Base-by-base conservation (phyloP, 2,888 invertebrate genomes). In the Margaritifera margaritifera region DNA sequence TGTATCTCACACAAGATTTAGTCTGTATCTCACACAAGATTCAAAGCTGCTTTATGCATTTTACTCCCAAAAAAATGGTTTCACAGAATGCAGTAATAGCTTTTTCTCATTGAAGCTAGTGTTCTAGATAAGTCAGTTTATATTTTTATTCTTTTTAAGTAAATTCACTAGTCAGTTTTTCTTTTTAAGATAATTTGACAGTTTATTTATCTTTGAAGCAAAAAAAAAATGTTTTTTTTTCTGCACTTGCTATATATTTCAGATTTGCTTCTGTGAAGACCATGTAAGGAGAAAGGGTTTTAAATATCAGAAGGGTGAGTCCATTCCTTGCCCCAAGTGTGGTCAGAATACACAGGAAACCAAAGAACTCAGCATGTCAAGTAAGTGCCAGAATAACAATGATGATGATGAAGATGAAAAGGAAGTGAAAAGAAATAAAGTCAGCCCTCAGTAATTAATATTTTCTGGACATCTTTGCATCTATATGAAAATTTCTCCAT, bases 281-380 rank as follows among this genome's bases (percentile, higher is more conserved):
- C 98, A 98, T 91, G 97, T 98, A 72, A 93, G 94, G 68, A 93
- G 98, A 74, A 96, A 96, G 91, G 96, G 96, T 3, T 95, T 96
- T 86, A 96, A 96, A 87, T 95, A 95, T 88, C 94, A 94, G 22
- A 95, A 95, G 86, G 94, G 94, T 83, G 94, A 94, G 86, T 91
- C 93, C 8, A 93, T 95, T 86, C 97, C 98, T 20, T 98, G 98
- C 87, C 98, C 98, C 50, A 97, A 97, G 91, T 98, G 98, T 92
- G 93, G 94, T 76, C 96, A 94, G 90, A 95, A 96, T 71, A 97
- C 97, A n/a, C 94, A 95, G 19, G 94, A 96, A 89, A 97, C 98
- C 3, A 95, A 96, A 88, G 97, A 98, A 89, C 93, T 98, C 87
- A 95, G 95, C 92, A 96, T 98, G 95, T 98, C 97, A 55, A 96